These are phyloP conservation scores for Anguilla rostrata DNA, from an alignment of 2,113 vertebrate genomes.

Conservation along the genomic window DNA sequence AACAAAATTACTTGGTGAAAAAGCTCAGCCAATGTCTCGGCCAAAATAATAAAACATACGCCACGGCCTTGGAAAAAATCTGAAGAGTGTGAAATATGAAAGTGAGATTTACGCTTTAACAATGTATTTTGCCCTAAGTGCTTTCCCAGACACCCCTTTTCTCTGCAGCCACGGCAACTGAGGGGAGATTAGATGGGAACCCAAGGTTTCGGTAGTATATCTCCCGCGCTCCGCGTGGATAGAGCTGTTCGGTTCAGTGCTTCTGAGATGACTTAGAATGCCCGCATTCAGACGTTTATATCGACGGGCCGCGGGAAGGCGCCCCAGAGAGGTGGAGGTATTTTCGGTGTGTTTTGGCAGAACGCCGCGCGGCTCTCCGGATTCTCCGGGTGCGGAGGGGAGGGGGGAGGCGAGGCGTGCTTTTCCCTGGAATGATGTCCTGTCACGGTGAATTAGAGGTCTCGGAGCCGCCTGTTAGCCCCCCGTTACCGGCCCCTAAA, in stretches of 20 bases:
- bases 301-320: not conserved
- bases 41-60: conserved; percentile 2
- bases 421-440: not conserved
- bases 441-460: not conserved
- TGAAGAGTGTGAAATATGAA: conserved; percentile 5
- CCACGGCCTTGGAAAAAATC: not conserved
- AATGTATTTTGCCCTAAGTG: conserved; percentile 7
- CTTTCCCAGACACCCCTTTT: not conserved
- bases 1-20: not conserved
- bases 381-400: not conserved
- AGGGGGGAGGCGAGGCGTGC: not conserved
- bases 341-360: not conserved
- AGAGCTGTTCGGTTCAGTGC: not conserved
- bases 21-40: not conserved
- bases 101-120: conserved; percentile 13
- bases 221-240: not conserved
- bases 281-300: not conserved
- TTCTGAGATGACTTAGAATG: not conserved
- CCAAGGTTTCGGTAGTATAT: conserved; percentile 13
- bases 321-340: not conserved
- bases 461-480: not conserved
- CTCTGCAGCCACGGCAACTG: not conserved
- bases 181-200: conserved; percentile 13
- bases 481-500: not conserved
- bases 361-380: not conserved